These are phyloP conservation scores for Acipenser transmontanus DNA, from an alignment of 2,797 vertebrate genomes.

Conservation along the genomic window DNA sequence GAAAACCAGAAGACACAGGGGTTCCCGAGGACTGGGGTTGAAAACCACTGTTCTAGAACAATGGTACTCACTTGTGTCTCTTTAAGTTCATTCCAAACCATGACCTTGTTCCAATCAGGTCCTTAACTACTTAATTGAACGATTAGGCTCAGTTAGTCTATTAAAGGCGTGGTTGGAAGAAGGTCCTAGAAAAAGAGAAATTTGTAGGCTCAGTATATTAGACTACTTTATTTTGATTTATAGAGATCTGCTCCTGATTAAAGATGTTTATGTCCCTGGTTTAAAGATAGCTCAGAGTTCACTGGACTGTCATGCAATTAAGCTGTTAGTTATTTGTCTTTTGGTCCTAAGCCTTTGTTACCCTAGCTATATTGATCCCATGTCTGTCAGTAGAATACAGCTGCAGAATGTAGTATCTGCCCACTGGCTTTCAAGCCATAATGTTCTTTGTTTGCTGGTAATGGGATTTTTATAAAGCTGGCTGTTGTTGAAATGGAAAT, in stretches of 20 bases:
- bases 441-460: not conserved
- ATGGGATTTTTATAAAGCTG: conserved; percentile 1
- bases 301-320: not conserved
- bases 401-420: not conserved
- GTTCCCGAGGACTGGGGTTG: too few relatives aligned
- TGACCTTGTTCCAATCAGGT: too few relatives aligned
- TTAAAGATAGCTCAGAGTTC: not conserved
- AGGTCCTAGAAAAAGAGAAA: too few relatives aligned
- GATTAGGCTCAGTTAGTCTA: too few relatives aligned
- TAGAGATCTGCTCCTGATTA: not conserved
- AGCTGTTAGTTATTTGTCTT: not conserved
- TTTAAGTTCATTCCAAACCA: too few relatives aligned
- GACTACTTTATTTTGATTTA: too few relatives aligned
- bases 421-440: not conserved
- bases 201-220: not conserved
- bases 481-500: not conserved
- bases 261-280: not conserved
- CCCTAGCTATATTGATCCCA: not conserved
- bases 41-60: too few relatives aligned
- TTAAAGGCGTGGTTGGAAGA: too few relatives aligned
- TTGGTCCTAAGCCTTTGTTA: not conserved
- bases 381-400: not conserved
- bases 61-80: too few relatives aligned
- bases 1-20: too few relatives aligned
- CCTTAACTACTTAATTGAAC: too few relatives aligned